Evolutionary conservation across 2,888 invertebrate species (phyloP).

Genomic region (Lumbricus terrestris): DNA sequence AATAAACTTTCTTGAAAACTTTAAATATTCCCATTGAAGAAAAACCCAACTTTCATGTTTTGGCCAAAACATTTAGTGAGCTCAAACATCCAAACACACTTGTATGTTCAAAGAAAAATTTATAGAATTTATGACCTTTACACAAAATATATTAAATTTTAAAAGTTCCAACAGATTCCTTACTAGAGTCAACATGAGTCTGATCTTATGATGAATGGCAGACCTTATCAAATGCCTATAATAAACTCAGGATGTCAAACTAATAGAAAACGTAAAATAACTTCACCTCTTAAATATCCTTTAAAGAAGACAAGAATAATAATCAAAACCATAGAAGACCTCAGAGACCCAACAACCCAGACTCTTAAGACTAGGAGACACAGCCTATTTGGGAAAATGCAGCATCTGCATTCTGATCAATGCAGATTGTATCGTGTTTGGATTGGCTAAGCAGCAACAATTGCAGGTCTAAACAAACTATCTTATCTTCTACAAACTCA

Average conservation of each 20-base stretch:
- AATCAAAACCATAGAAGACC: background rate
- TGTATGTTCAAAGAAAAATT: no score
- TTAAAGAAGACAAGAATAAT: background rate
- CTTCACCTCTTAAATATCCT: background rate
- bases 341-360: background rate
- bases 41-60: background rate
- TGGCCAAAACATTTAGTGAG: background rate
- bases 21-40: background rate
- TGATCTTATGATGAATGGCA: background rate
- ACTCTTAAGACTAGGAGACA: background rate
- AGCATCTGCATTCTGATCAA: background rate
- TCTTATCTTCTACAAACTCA: background rate
- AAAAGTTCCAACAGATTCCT: no score
- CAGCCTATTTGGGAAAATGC: background rate
- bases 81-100: background rate
- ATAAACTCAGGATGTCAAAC: background rate
- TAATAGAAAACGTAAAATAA: background rate
- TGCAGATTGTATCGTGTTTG: background rate
- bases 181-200: background rate
- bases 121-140: no score
- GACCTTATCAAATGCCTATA: background rate
- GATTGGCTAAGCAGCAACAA: background rate
- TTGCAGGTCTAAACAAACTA: background rate
- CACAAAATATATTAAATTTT: no score
- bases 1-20: no score